phyloP scores from a whole-genome alignment of 2,113 vertebrate genomes.

The Pao palembangensis region DNA sequence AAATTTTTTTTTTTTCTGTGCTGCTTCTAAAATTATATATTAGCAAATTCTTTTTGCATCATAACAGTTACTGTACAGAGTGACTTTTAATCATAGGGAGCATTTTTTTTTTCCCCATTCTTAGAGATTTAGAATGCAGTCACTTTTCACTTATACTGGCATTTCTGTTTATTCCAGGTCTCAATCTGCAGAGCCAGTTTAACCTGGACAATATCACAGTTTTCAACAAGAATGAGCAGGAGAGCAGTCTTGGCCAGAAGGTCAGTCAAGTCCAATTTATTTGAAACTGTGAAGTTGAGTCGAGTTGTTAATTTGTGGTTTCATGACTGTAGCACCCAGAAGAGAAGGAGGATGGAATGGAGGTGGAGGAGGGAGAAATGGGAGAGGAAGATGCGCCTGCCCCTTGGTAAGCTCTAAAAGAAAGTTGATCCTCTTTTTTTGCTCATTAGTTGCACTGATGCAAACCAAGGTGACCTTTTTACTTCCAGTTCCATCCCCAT shows the following conservation, averaged over 20 bases:
- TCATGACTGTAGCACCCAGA: constrained; percentile 79
- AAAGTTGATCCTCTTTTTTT: background rate
- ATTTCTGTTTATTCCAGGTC: constrained; percentile 73
- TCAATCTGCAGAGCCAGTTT: constrained; percentile 98
- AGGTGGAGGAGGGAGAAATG: constrained; percentile 98
- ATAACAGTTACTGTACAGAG: too few relatives aligned
- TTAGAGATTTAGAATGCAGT: background rate
- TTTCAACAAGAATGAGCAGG: constrained; percentile 96
- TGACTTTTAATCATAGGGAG: too few relatives aligned
- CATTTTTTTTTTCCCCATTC: background rate
- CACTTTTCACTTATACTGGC: background rate
- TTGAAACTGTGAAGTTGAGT: background rate
- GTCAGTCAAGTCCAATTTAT: constrained; percentile 58
- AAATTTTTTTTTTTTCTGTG: too few relatives aligned
- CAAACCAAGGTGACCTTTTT: background rate
- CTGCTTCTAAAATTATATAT: too few relatives aligned
- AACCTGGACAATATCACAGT: constrained; percentile 97
- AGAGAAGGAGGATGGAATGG: constrained; percentile 93
- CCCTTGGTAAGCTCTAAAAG: constrained; percentile 75
- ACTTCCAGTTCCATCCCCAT: constrained; percentile 90
- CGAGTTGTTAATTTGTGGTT: background rate
- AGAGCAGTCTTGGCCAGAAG: constrained; percentile 94
- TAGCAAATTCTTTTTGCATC: too few relatives aligned
- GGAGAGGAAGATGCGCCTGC: constrained; percentile 93
- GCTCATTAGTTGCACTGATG: too few relatives aligned